phyloP scores from a whole-genome alignment of 2,113 vertebrate genomes.

The Turnix velox region DNA sequence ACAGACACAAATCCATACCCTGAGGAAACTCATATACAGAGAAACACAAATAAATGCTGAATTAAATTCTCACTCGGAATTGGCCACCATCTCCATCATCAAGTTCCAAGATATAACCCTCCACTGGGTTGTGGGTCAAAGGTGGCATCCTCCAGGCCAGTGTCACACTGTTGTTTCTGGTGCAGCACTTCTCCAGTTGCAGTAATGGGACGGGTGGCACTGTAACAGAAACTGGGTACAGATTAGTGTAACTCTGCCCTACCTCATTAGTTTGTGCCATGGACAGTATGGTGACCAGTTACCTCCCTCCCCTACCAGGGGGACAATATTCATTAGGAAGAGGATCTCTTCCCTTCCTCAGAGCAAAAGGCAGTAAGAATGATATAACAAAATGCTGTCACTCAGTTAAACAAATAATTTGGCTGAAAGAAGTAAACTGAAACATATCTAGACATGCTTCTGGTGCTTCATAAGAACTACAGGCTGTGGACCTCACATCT shows the following conservation, averaged over 20 bases:
- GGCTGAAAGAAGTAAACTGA: neutral
- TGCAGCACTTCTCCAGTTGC: conserved; percentile 96
- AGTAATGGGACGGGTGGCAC: conserved; percentile 88
- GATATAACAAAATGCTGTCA: neutral
- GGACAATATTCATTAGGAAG: neutral
- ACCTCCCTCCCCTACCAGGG: neutral
- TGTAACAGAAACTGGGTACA: conserved; percentile 70
- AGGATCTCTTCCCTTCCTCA: neutral
- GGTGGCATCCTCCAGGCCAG: conserved; percentile 91
- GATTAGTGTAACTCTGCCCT: conserved; percentile 61
- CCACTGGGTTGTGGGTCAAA: conserved; percentile 78
- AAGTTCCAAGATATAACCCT: conserved; percentile 95
- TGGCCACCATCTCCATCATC: conserved; percentile 95
- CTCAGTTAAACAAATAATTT: neutral
- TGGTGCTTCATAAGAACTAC: neutral
- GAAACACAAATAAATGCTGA: conserved; percentile 41
- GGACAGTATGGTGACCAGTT: neutral
- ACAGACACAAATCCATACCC: neutral
- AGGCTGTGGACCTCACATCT: neutral
- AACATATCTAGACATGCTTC: neutral
- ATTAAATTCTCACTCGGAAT: conserved; percentile 84
- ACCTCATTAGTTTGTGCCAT: neutral
- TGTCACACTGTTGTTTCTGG: conserved; percentile 94
- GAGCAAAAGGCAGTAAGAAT: neutral
- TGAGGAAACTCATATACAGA: conserved; percentile 25